Evolutionary conservation across 1,140 invertebrate genomes (phyloP).

Genomic region (Drosophila kepulauana): DNA sequence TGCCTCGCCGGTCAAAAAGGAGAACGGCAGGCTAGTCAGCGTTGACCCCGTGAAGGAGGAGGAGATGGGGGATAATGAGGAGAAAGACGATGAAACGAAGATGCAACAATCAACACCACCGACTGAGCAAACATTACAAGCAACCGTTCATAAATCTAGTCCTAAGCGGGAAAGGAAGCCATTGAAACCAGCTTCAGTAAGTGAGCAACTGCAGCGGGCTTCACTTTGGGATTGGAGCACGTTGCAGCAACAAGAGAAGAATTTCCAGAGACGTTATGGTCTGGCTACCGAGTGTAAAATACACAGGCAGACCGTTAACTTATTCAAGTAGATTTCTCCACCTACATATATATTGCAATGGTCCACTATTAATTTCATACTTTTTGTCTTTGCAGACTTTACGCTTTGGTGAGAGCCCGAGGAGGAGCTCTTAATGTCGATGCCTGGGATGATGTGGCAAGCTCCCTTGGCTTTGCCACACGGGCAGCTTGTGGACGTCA

Average conservation of each 20-base stretch:
- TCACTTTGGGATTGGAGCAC: constrained; percentile 38
- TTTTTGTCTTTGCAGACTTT: constrained; percentile 15
- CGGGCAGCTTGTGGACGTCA: background rate
- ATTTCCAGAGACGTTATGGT: constrained; percentile 25
- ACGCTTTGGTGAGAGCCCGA: constrained; percentile 17
- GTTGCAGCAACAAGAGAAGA: constrained; percentile 32
- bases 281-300: constrained; percentile 18
- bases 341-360: background rate
- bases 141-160: too few relatives aligned
- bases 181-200: background rate
- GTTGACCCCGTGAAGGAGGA: background rate
- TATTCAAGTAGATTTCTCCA: constrained; percentile 23
- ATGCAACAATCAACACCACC: too few relatives aligned
- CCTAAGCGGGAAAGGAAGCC: background rate
- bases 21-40: background rate
- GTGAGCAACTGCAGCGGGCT: background rate
- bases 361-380: background rate
- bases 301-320: constrained; percentile 15
- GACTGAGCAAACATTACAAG: too few relatives aligned
- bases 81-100: too few relatives aligned
- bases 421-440: constrained; percentile 30
- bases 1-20: background rate
- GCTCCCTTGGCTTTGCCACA: constrained; percentile 17
- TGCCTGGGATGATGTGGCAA: constrained; percentile 32
- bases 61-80: background rate